Evolutionary conservation across 2,113 vertebrate species (phyloP).

Genomic region (Oreochromis niloticus): DNA sequence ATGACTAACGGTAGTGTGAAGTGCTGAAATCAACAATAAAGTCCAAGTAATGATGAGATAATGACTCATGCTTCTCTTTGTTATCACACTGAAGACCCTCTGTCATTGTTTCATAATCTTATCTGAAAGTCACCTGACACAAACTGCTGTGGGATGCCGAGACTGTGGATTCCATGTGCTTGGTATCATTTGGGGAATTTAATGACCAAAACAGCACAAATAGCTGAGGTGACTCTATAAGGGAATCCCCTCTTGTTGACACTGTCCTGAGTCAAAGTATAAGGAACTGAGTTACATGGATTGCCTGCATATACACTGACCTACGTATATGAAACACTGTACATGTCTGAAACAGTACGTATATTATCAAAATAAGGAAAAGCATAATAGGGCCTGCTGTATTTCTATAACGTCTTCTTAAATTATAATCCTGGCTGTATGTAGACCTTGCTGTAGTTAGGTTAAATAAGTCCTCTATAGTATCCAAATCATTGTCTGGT

Average conservation of each 20-base stretch:
- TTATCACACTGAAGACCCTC: neutral
- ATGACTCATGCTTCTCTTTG: neutral
- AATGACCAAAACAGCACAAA: too few species aligned
- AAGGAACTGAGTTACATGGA: neutral
- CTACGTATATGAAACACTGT: too few species aligned
- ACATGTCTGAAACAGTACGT: too few species aligned
- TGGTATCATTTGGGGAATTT: neutral
- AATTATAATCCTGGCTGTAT: neutral
- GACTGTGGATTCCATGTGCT: neutral
- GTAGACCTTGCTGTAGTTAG: too few species aligned
- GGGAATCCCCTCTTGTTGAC: neutral
- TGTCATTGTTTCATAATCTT: neutral
- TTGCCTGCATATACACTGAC: too few species aligned
- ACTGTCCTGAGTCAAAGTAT: neutral
- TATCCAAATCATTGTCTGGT: neutral
- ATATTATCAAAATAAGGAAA: neutral
- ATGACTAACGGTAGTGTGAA: neutral
- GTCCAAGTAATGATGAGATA: neutral
- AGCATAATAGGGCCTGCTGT: too few species aligned
- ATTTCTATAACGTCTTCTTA: neutral
- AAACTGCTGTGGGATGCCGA: neutral
- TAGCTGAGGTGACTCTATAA: neutral
- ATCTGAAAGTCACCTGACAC: neutral
- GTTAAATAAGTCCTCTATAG: neutral
- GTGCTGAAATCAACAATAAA: neutral